Base-by-base conservation (phyloP, 2,113 vertebrate genomes). In the Oxyura jamaicensis region DNA sequence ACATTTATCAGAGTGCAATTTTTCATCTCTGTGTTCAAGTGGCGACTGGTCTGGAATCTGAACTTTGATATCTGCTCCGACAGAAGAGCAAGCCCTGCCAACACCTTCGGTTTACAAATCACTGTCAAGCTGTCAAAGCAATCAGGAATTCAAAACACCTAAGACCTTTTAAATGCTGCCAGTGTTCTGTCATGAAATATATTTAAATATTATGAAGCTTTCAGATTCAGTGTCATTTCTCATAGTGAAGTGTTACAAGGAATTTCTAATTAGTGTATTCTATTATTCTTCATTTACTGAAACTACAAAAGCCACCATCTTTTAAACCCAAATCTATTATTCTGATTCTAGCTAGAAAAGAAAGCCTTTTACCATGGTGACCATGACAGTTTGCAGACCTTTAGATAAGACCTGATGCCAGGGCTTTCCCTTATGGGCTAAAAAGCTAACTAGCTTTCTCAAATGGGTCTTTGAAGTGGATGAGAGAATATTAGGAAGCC, bases 61-160 rank as follows among this genome's bases (percentile, higher is more conserved):
- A 96, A 96, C 95, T 96, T 92, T 92, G 93, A 60, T 89, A 94
- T 89, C 90, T 88, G 83, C 95, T 94, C 93, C 17, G 16, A 73
- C 90, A 69, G 89, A 84, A 76, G 80, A 65, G 71, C 66, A 88
- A 89, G 82, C 62, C 82, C 69, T 56, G 74, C 84, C 90, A 93
- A 44, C 93, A 91, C 84, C 68, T 76, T 35, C 1, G 1, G n/a
- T 88, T 92, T 92, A 83, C 92, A 96, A 91, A 91, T 93, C 80
- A 60, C 73, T 94, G 91, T 73, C 79, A 92, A 73, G 65, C 80
- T 95, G 86, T 96, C 97, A 95, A 86, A 86, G 18, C 86, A 79
- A 88, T 93, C 96, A 95, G 82, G 58, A 41, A 91, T 55, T 91
- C 83, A 88, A 72, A 66, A 77, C 59, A 79, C 86, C 74, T 53